phyloP scores from a whole-genome alignment of 2,797 vertebrate species.

The Scomberomorus guttatus region DNA sequence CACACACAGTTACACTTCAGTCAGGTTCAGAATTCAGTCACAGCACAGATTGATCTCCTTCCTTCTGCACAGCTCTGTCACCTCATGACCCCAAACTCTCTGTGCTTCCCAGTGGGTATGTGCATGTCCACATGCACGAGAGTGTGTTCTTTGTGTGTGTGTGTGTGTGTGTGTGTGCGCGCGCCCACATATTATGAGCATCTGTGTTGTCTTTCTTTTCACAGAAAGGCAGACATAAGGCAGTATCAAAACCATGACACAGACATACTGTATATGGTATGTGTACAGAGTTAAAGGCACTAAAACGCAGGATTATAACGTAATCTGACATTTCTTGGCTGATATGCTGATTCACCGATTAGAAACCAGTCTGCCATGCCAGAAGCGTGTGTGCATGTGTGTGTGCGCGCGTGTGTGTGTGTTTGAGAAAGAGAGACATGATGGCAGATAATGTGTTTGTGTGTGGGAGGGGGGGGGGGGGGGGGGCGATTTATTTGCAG shows the following conservation, averaged over 20 bases:
- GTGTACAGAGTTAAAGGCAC: conserved; percentile 54
- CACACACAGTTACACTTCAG: conserved; percentile 4
- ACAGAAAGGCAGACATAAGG: conserved; percentile 50
- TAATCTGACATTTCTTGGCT: conserved; percentile 75
- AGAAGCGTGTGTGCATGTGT: conserved; percentile 44
- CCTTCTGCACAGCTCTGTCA: conserved; percentile 41
- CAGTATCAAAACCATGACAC: conserved; percentile 33
- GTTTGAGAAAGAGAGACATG: conserved; percentile 29
- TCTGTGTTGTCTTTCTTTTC: conserved; percentile 25
- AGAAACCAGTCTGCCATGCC: conserved; percentile 65
- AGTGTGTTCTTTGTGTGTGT: not conserved
- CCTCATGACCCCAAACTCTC: conserved; percentile 44
- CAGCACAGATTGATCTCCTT: conserved; percentile 48
- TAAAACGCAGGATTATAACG: conserved; percentile 61
- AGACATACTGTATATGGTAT: conserved; percentile 10
- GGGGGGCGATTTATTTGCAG: conserved; percentile 35
- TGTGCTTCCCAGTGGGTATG: conserved; percentile 10
- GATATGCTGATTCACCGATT: conserved; percentile 75
- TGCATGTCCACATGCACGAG: not conserved
- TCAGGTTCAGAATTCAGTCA: conserved; percentile 57
- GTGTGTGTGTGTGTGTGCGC: not conserved
- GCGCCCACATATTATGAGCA: not conserved
- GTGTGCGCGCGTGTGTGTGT: conserved; percentile 27
- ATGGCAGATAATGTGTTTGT: conserved; percentile 51
- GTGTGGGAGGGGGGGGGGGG: not conserved